These are phyloP conservation scores for Oxytorus armatus DNA, from an alignment of 2,888 invertebrate genomes.

Conservation along the genomic window DNA sequence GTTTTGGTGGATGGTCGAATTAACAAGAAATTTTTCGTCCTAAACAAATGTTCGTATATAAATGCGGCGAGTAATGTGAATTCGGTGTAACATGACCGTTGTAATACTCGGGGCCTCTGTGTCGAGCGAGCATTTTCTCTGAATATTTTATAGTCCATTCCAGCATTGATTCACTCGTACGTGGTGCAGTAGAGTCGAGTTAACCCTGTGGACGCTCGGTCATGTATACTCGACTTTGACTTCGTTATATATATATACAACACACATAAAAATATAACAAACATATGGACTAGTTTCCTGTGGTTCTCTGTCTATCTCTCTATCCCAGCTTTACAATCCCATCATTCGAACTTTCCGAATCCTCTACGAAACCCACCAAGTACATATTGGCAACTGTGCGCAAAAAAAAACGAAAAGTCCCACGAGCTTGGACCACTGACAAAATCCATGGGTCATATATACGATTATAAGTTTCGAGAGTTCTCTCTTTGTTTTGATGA, in stretches of 20 bases:
- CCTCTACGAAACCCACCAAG: slow-evolving; percentile 61
- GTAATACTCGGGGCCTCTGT: slow-evolving; percentile 8
- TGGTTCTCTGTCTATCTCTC: slow-evolving; percentile 3
- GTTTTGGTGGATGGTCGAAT: background rate
- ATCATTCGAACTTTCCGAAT: slow-evolving; percentile 51
- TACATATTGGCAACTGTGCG: slow-evolving; percentile 65
- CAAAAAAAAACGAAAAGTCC: slow-evolving; percentile 40
- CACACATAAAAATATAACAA: slow-evolving; percentile 10
- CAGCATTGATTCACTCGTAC: slow-evolving; percentile 60
- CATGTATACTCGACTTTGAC: slow-evolving; percentile 42
- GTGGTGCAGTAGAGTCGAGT: slow-evolving; percentile 30
- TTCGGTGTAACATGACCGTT: slow-evolving; percentile 37
- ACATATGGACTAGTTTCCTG: slow-evolving; percentile 65
- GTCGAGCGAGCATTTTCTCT: slow-evolving; percentile 22
- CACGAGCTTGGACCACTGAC: slow-evolving; percentile 60
- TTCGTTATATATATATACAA: slow-evolving; percentile 11
- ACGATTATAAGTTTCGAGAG: slow-evolving; percentile 46
- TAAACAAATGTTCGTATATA: background rate
- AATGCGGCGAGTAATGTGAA: slow-evolving; percentile 3
- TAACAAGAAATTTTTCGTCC: background rate
- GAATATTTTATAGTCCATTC: slow-evolving; percentile 66
- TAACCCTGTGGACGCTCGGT: slow-evolving; percentile 37
- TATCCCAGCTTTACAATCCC: slow-evolving; percentile 50
- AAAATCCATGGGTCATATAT: slow-evolving; percentile 50
- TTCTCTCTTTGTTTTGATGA: slow-evolving; percentile 30